Evolutionary conservation across 2,113 vertebrate species (phyloP), one percentile per base, ranked within the genome.

Genomic region (Collichthys lucidus): DNA sequence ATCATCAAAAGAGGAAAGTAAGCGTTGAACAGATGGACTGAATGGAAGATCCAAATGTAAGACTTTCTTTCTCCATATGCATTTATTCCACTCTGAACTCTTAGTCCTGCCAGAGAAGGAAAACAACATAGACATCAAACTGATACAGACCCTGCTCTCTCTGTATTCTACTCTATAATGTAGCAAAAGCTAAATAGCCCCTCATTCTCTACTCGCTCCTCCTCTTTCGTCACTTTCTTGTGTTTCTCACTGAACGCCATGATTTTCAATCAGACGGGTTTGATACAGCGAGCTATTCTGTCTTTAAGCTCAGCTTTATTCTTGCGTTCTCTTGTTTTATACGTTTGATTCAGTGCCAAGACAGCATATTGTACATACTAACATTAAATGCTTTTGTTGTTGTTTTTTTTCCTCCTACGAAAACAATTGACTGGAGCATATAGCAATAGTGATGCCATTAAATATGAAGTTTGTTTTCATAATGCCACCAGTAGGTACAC

Each of bases 401-500:
- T 56, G 79, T 74, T 71, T 66, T 66, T 80, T 74, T 71, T 66
- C 82, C 69, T 86, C 70, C 66, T 71, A 12, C 68, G 26, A 66
- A 75, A 79, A 53, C 22, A 85, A 71, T 12, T 83, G 84, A 85
- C 78, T 24, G 80, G 84, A 91, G 72, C 80, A 84, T 83, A 93
- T 84, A 93, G 93, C 93, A 94, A 94, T 92, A 94, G 89, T 50
- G 64, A 90, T 81, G 76, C 82, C 83, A 88, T 83, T 60, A 74
- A 78, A 85, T 81, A 65, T 69, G 56, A 90, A 88, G 64, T 75
- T 83, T 79, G 52, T 82, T 82, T 82, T 84, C 42, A 59, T 59
- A 53, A 63, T 20, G 72, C 82, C 88, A 85, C 84, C 57, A 56
- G 69, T 71, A 79, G 79, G 80, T 16, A 74, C 79, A 80, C 71